These are phyloP conservation scores for Teleogryllus oceanicus DNA, from an alignment of 2,888 invertebrate species.

Conservation along the genomic window DNA sequence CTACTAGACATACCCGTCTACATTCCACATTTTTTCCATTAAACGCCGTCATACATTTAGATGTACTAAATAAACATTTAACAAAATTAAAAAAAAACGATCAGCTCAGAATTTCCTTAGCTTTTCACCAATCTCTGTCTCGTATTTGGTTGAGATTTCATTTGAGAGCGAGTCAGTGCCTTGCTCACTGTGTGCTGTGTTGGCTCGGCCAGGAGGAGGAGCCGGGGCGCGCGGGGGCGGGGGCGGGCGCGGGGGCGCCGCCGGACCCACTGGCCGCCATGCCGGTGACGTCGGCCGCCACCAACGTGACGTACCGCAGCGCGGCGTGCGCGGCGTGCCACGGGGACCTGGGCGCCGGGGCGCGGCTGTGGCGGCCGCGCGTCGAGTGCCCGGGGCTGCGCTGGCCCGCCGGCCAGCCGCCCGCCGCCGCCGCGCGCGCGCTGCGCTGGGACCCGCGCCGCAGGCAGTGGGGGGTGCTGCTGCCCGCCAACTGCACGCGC, in stretches of 20 bases:
- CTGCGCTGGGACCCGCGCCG: not conserved
- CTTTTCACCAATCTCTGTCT: no score
- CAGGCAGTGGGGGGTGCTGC: constrained; percentile 40
- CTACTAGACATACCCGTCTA: no score
- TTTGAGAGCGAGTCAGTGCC: no score
- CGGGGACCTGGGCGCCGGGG: constrained; percentile 43
- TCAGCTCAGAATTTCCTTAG: no score
- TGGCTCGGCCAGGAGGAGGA: no score
- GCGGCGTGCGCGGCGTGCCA: constrained; percentile 50
- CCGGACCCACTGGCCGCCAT: constrained; percentile 44
- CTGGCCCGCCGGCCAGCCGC: not conserved
- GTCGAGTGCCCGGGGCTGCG: constrained; percentile 46
- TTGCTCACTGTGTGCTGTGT: no score
- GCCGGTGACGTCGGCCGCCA: constrained; percentile 44
- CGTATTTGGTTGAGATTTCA: no score
- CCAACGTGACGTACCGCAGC: constrained; percentile 45
- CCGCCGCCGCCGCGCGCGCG: constrained; percentile 26
- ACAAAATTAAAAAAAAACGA: no score
- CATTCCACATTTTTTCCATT: no score
- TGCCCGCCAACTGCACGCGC: constrained; percentile 44
- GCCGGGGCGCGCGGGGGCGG: no score
- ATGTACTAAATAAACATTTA: no score
- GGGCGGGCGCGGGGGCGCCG: not conserved
- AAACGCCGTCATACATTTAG: no score
- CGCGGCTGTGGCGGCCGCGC: constrained; percentile 49